These are phyloP conservation scores for Scaptomyza flava DNA, from an alignment of 2,888 invertebrate species.

Conservation along the genomic window DNA sequence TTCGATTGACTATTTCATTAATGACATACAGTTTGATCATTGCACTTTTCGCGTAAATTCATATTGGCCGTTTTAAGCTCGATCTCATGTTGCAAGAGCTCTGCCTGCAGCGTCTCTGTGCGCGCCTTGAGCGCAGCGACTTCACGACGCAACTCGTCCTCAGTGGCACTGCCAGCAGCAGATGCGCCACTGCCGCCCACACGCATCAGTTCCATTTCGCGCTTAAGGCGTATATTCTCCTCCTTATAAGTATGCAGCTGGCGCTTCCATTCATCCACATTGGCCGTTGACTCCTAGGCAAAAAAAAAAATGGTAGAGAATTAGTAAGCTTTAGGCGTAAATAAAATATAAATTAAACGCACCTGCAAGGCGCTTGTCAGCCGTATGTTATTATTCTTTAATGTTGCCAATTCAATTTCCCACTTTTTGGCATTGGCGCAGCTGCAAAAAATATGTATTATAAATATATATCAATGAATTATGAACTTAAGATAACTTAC, in stretches of 20 bases:
- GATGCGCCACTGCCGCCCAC: constrained; percentile 85
- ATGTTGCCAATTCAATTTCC: constrained; percentile 97
- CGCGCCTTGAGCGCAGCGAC: constrained; percentile 90
- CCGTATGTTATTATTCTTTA: constrained; percentile 98
- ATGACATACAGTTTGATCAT: constrained; percentile 89
- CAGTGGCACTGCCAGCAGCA: constrained; percentile 87
- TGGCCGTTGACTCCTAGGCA: constrained; percentile 92
- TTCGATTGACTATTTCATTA: background rate
- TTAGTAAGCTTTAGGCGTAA: background rate
- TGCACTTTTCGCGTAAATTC: constrained; percentile 85
- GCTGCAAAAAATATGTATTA: constrained; percentile 85
- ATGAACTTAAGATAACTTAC: constrained; percentile 84
- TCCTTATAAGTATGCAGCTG: constrained; percentile 96
- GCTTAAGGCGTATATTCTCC: constrained; percentile 93
- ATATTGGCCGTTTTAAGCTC: constrained; percentile 88
- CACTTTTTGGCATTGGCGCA: constrained; percentile 99
- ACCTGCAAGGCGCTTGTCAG: constrained; percentile 96
- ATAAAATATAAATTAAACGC: constrained; percentile 19
- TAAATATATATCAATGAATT: background rate
- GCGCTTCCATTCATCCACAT: constrained; percentile 99
- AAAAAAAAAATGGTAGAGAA: background rate
- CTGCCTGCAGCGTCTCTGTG: constrained; percentile 92
- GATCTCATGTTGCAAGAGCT: constrained; percentile 92
- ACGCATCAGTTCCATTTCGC: constrained; percentile 89
- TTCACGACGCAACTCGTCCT: constrained; percentile 91